Evolutionary conservation across 1,140 invertebrate species (phyloP), one percentile per base, ranked within the genome.

Genomic region (Coelopa frigida): DNA sequence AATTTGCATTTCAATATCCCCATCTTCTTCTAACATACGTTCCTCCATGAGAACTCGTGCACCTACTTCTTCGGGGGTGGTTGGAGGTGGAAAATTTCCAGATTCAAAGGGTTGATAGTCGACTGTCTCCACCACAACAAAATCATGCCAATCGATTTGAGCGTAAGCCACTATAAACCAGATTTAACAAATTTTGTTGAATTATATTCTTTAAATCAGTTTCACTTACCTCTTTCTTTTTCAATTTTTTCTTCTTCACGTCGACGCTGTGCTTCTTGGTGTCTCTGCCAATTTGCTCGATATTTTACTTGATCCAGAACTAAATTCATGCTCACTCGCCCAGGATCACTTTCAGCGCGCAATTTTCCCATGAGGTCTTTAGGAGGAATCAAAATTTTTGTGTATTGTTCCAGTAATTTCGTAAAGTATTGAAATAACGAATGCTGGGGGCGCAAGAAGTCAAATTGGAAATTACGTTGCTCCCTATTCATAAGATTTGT

Each of bases 111-210:
- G 87, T 55, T 98, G 92, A 71, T 98, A 99, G 70, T 99, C 97
- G 0, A 99, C 95, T 0, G 95, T 99, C 72, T 99, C 96, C 0
- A 99, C 97, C 1, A 99, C 94, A 2, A 99, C 95, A 75, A 99
- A 99, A 73, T 99, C 95, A 67, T 99, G 97, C 97, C 97, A 99
- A 69, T 99, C 97, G 54, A 99, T 98, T 59, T 94, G 90, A 3
- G 93, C 91, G 69, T 98, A 98, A 0, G 94, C 93, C 24, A 97
- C 82, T 49, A 14, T 10, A 37, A 42, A 6, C 10, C 23, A 3
- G 12, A 46, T 29, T 38, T 11, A 45, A 45, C 12, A 24, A 18
- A 35, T 42, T 20, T 23, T n/a, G 11, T 7, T 42, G 7, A 6
- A 68, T 94, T 91, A 91, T 90, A 94, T n/a, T n/a, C n/a, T n/a